Evolutionary conservation across 2,888 invertebrate genomes (phyloP), one percentile per base, ranked within the genome.

Genomic region (Agrochola lychnidis): DNA sequence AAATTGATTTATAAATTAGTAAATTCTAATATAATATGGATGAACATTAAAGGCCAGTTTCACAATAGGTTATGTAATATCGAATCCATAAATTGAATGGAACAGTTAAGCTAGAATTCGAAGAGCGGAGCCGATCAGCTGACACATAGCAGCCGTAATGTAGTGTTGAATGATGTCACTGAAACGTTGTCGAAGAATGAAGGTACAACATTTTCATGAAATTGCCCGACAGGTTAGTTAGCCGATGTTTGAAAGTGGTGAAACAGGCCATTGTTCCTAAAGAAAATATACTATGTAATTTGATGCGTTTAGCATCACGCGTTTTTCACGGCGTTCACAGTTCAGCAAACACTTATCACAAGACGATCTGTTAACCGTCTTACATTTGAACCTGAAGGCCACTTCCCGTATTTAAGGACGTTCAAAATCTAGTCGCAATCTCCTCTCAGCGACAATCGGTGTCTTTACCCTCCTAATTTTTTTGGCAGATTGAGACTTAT

Each of bases 11-110:
- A 16, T n/a, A 42, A 42, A 59, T 36, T 5, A 70, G 53, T 53
- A 22, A 22, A 73, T 53, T 79, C n/a, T 76, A 51, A 51, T 68
- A 30, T 30, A 42, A 42, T 56, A 79, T n/a, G 36, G 3, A 30
- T 76, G 42, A 62, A 62, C 0, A 76, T 51, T 45, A 22, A 12
- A 25, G 9, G 14, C n/a, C 48, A 48, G 70, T 70, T 70, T 36
- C n/a, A n/a, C 14, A 61, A 61, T 10, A 59, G 22, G 9, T 5
- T 22, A 22, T 14, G 22, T n/a, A n/a, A 36, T 6, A 45, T 68
- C 6, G 16, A 36, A 36, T 68, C 36, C 16, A 68, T 36, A 16
- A 57, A 36, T 36, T 68, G 9, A 57, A 36, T 59, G 57, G 5
- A 36, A 19, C 22, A n/a, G 57, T 67, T 22, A 67, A 16, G 16